These are phyloP conservation scores for Fundulus diaphanus DNA, from an alignment of 2,797 vertebrate genomes.

Conservation along the genomic window DNA sequence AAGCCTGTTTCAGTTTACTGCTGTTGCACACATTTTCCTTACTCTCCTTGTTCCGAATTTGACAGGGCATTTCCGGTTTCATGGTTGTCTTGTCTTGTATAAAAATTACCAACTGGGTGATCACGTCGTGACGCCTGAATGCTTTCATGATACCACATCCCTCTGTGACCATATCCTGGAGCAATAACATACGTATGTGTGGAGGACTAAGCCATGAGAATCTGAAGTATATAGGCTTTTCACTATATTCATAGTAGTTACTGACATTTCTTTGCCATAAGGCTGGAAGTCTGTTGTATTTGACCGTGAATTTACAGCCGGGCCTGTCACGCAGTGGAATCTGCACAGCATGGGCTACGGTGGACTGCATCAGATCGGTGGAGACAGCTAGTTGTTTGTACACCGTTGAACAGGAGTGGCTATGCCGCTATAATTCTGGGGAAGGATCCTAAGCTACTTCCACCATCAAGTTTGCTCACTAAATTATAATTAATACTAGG, in stretches of 20 bases:
- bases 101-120: neutral
- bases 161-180: no score
- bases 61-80: neutral
- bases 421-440: neutral
- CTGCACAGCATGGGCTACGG: neutral
- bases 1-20: no score
- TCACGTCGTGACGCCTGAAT: no score
- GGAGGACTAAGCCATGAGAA: no score
- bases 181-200: no score
- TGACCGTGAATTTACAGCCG: neutral
- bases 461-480: neutral
- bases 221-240: neutral
- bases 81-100: neutral
- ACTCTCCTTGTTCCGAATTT: neutral
- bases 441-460: neutral
- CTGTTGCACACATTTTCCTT: neutral
- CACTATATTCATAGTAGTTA: neutral
- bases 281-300: neutral
- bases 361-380: neutral
- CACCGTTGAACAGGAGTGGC: neutral
- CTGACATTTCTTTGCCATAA: neutral
- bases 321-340: neutral
- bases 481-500: neutral
- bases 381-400: neutral
- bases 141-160: no score